Conservation (phyloP, 2,113 vertebrate genomes). For the Sminthopsis crassicaudata region DNA sequence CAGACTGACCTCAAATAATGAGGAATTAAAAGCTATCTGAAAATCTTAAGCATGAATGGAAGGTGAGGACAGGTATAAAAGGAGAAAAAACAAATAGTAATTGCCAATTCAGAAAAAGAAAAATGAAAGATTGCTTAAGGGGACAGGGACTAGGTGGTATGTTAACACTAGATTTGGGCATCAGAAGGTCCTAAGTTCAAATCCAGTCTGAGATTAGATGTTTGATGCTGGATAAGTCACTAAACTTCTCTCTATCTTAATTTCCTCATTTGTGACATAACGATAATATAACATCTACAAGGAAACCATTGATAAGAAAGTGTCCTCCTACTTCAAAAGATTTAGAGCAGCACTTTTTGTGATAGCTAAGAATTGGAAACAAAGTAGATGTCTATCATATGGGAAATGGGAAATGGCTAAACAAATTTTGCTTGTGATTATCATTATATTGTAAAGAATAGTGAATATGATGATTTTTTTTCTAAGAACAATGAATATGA, state of each 20-base stretch:
- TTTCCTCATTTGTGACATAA: not conserved
- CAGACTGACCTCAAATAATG: not conserved
- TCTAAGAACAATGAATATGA: no score
- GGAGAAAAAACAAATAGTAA: not conserved
- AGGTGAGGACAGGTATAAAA: not conserved
- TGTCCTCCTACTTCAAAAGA: not conserved
- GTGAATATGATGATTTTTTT: no score
- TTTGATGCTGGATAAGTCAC: not conserved
- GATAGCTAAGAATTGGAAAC: not conserved
- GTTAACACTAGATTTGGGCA: not conserved
- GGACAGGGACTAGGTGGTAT: not conserved
- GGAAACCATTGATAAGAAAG: not conserved
- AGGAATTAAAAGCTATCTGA: not conserved
- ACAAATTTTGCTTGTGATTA: not conserved
- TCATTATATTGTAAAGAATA: no score
- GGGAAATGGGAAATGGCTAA: not conserved
- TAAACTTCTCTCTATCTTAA: not conserved
- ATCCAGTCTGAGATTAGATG: not conserved
- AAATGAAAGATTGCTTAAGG: not conserved
- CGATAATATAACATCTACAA: not conserved
- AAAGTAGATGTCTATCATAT: not conserved
- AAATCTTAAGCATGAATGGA: not conserved
- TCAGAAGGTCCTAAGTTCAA: not conserved
- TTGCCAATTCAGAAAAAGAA: not conserved
- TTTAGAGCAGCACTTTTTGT: not conserved